Evolutionary conservation across 2,113 vertebrate species (phyloP).

Genomic region (Leptodactylus fuscus): DNA sequence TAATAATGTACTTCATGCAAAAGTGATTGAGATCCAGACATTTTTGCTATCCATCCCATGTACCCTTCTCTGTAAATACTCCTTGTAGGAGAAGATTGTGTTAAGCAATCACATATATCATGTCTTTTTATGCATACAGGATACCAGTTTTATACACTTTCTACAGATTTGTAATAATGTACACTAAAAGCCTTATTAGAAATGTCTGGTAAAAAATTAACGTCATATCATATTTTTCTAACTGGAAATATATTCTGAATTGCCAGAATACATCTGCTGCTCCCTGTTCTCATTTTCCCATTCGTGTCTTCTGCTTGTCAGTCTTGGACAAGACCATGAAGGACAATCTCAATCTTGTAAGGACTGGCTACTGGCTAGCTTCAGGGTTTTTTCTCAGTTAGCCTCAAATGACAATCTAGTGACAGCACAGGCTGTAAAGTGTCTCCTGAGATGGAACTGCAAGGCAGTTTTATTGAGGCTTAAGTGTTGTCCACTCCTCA

Average conservation of each 20-base stretch:
- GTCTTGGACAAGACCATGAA: slow-evolving; percentile 49
- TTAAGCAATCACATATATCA: neutral
- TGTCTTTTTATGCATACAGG: neutral
- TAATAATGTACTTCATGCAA: neutral
- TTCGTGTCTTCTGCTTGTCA: slow-evolving; percentile 41
- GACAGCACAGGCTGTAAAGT: slow-evolving; percentile 33
- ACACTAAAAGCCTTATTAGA: neutral
- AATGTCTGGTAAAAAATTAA: neutral
- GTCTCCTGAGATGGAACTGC: slow-evolving; percentile 41
- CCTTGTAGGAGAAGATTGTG: neutral
- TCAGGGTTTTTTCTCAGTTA: slow-evolving; percentile 39
- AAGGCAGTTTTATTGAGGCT: slow-evolving; percentile 17
- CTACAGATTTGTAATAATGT: neutral
- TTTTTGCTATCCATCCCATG: neutral
- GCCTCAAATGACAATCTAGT: slow-evolving; percentile 45
- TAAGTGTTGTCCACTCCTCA: slow-evolving; percentile 26
- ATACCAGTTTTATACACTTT: neutral
- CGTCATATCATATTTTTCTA: neutral
- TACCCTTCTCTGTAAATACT: neutral
- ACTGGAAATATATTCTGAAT: neutral
- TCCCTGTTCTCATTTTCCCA: slow-evolving; percentile 22
- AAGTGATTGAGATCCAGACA: neutral
- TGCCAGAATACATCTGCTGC: slow-evolving; percentile 12
- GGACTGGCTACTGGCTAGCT: slow-evolving; percentile 53
- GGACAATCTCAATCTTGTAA: slow-evolving; percentile 23